Base-by-base conservation (phyloP, 2,797 vertebrate species). In the Microchirus variegatus region DNA sequence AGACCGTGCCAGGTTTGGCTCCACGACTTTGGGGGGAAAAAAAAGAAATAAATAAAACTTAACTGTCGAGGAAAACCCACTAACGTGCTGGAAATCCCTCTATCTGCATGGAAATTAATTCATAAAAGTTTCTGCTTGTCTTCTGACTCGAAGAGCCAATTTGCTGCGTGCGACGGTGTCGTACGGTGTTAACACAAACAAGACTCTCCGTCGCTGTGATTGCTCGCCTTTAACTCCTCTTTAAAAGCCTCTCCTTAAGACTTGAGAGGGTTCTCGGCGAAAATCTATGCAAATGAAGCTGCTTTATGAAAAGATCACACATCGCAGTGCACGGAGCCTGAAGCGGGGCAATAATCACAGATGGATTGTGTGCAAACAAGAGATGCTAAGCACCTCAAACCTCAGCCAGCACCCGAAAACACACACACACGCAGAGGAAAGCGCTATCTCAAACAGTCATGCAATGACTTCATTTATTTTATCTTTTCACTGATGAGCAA, bases 341-440 rank as follows among this genome's bases (percentile, higher is more conserved):
- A 67, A 60, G 84, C 80, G 72, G 63, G 70, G 81, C 78, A 82
- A 83, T 87, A 92, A 92, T 92, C 90, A 93, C 82, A 80, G 81
- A 47, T 52, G 63, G 78, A 91, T 91, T 91, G 89, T 91, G 90
- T 91, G 87, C 90, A 93, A 93, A 92, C 89, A 92, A 92, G 90
- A 82, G 88, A 79, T 59, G 81, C 86, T 91, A 87, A 93, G 84
- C 83, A 91, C 85, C 79, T 87, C 73, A 80, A 87, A 81, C 66
- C 77, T 79, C 72, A 31, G 75, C 68, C 9, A 81, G 79, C 58
- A 42, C 78, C 70, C 72, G 70, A 73, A 73, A 53, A 87, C 73
- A 65, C 61, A 22, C 22, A 22, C 22, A 22, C 73, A 65, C 61
- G 60, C 52, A 62, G 51, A 48, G 70, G 47, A 64, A 49, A 16